Evolutionary conservation across 2,113 vertebrate genomes (phyloP).

Genomic region (Cervus canadensis): DNA sequence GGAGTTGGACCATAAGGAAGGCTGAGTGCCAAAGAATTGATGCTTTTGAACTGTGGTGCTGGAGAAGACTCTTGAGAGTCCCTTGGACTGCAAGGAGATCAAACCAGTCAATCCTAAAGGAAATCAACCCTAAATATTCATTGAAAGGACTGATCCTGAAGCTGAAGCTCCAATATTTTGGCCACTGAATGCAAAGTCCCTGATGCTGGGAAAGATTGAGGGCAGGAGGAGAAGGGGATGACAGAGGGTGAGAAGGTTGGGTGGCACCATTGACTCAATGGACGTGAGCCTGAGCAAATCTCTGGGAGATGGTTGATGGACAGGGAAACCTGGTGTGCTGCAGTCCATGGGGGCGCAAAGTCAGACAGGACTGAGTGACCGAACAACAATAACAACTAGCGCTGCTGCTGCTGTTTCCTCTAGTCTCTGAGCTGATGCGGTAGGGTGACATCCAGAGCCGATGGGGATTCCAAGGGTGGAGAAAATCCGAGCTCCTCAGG

Average conservation of each 20-base stretch:
- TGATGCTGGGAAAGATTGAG: neutral
- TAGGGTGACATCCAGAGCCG: neutral
- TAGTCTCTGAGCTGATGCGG: neutral
- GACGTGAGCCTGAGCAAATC: neutral
- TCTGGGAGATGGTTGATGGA: neutral
- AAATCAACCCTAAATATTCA: neutral
- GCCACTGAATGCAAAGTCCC: neutral
- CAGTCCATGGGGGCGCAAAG: neutral
- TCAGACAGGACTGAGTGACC: neutral
- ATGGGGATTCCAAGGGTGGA: neutral
- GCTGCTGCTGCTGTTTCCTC: neutral
- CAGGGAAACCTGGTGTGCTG: neutral
- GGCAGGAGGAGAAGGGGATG: neutral
- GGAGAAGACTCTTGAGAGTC: neutral
- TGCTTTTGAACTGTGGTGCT: neutral
- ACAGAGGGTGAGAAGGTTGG: neutral
- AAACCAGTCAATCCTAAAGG: neutral
- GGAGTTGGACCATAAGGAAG: neutral
- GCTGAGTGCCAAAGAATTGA: neutral
- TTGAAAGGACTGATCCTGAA: neutral
- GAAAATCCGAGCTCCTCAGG: neutral
- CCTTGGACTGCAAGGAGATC: neutral
- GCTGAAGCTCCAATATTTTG: neutral
- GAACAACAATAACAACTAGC: neutral
- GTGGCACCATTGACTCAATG: neutral